These are phyloP conservation scores for Charadrius vociferus DNA, from an alignment of 2,113 vertebrate species.

Conservation along the genomic window DNA sequence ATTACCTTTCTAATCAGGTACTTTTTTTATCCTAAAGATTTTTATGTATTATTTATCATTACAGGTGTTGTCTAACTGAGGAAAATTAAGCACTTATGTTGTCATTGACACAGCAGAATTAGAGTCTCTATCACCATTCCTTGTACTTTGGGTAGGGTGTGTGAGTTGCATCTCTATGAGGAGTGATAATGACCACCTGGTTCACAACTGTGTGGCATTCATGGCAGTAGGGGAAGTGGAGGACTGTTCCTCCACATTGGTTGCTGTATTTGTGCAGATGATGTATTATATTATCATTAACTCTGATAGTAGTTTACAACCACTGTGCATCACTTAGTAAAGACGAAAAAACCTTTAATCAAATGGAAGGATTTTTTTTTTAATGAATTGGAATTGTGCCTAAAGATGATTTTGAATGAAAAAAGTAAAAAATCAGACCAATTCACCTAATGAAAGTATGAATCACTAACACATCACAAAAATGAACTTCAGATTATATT, in stretches of 20 bases:
- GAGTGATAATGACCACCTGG: background rate
- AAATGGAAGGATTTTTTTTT: background rate
- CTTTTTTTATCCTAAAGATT: background rate
- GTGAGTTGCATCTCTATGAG: background rate
- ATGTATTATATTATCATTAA: background rate
- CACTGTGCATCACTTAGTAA: background rate
- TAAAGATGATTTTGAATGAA: background rate
- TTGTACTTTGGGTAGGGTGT: background rate
- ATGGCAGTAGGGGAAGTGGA: background rate
- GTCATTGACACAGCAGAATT: background rate
- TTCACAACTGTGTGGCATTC: background rate
- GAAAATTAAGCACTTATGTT: background rate
- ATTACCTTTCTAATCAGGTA: slow-evolving; percentile 89
- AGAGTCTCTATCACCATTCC: background rate
- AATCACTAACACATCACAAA: background rate
- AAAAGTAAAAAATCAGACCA: background rate
- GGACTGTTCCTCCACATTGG: background rate
- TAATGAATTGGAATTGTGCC: background rate
- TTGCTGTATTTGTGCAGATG: background rate
- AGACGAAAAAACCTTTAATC: background rate
- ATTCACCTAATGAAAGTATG: background rate
- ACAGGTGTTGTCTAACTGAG: background rate
- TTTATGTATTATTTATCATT: background rate
- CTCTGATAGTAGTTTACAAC: background rate
- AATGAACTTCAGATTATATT: background rate